Evolutionary conservation across 2,888 invertebrate species (phyloP).

Genomic region (Pseudanteris insignis): DNA sequence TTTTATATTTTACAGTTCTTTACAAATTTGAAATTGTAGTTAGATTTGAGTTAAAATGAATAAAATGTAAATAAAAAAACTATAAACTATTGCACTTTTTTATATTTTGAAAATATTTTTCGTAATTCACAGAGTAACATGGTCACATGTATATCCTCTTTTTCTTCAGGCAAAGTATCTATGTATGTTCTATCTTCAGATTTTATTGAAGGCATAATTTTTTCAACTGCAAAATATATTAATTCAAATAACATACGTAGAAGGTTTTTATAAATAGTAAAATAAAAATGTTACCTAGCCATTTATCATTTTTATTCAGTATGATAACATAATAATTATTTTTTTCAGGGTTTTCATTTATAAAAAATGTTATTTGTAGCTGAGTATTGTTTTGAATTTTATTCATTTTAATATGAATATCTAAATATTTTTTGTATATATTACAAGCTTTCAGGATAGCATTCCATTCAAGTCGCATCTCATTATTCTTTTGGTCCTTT

Average conservation of each 20-base stretch:
- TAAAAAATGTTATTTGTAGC: constrained; percentile 55
- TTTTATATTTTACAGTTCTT: no score
- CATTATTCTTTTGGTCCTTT: constrained; percentile 41
- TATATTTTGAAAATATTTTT: not conserved
- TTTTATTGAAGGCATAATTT: not conserved
- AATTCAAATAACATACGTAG: not conserved
- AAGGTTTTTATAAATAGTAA: not conserved
- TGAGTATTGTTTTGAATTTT: constrained; percentile 39
- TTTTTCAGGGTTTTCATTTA: constrained; percentile 39
- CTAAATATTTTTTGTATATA: constrained; percentile 54
- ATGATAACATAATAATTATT: constrained; percentile 55
- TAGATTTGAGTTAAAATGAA: not conserved
- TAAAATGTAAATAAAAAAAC: no score
- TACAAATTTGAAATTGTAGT: no score
- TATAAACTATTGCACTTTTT: no score
- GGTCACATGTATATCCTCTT: not conserved
- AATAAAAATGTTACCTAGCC: constrained; percentile 52
- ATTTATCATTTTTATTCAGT: constrained; percentile 43
- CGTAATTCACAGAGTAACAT: not conserved
- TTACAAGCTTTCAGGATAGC: constrained; percentile 53
- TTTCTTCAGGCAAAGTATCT: not conserved
- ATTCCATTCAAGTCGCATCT: constrained; percentile 50
- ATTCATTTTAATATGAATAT: constrained; percentile 50
- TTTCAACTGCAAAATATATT: not conserved
- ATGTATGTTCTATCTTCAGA: not conserved